Evolutionary conservation across 2,888 invertebrate species (phyloP).

Genomic region (Idaea straminata): DNA sequence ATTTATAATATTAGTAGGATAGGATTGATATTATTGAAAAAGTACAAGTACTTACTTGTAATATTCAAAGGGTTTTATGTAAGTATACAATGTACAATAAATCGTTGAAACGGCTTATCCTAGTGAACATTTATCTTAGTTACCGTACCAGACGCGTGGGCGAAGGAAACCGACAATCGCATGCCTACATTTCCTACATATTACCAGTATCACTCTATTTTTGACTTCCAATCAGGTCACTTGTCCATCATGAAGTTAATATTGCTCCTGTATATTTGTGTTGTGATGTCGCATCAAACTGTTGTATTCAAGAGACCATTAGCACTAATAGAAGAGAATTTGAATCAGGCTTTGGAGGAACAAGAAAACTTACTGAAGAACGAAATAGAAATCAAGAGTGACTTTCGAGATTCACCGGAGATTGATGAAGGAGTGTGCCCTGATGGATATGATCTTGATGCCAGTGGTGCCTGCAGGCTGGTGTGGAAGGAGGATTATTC

Average conservation of each 20-base stretch:
- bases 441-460: constrained; percentile 46
- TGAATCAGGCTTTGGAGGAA: constrained; percentile 1
- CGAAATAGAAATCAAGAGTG: constrained; percentile 38
- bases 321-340: not conserved
- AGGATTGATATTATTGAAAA: no score
- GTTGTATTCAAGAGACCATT: constrained; percentile 8
- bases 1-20: no score
- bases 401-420: constrained; percentile 52
- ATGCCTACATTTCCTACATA: not conserved
- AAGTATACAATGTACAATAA: no score
- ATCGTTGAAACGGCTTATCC: constrained; percentile 3
- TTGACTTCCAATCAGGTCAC: constrained; percentile 6
- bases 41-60: no score
- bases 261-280: constrained; percentile 1
- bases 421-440: constrained; percentile 38
- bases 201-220: constrained; percentile 17
- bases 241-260: constrained; percentile 13
- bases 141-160: constrained; percentile 34
- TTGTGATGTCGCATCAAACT: constrained; percentile 16
- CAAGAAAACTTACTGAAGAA: constrained; percentile 12
- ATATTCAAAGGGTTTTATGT: no score
- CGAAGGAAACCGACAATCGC: constrained; percentile 40
- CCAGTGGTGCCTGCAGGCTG: constrained; percentile 54
- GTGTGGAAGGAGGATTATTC: constrained; percentile 54
- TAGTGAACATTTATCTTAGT: constrained; percentile 1